A percentile compares a stretch with the other conserved stretches of the same genome.
Evolutionary conservation across 2,888 invertebrate genomes (phyloP).

Genomic region (Phyto melanocephala): DNA sequence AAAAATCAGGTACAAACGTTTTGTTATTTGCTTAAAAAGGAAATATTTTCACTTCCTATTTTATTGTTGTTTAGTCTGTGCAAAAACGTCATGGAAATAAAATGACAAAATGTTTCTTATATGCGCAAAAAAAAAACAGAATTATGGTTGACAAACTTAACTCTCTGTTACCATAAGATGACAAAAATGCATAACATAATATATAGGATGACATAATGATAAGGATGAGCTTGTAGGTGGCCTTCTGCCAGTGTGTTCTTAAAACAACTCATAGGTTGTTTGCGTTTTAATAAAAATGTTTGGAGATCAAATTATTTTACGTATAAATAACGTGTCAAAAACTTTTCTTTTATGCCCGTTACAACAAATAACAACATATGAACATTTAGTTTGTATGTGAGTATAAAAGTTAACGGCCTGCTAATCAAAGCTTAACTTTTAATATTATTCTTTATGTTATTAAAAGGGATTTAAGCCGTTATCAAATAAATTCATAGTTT

Average conservation of each 20-base stretch:
- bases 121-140: not conserved
- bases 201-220: not conserved
- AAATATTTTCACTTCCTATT: conserved; percentile 47
- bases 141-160: conserved; percentile 15
- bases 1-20: conserved; percentile 37
- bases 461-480: too few species aligned
- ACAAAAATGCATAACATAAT: not conserved
- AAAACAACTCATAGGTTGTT: conserved; percentile 43
- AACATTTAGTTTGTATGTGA: not conserved
- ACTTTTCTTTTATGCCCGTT: too few species aligned
- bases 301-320: conserved; percentile 31
- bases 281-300: conserved; percentile 54
- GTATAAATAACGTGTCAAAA: too few species aligned
- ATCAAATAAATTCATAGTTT: too few species aligned
- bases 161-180: not conserved
- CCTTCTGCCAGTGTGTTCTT: not conserved
- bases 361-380: not conserved
- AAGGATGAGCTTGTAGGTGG: not conserved
- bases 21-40: conserved; percentile 25
- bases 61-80: not conserved
- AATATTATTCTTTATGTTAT: too few species aligned
- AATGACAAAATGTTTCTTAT: conserved; percentile 48
- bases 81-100: conserved; percentile 6
- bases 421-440: too few species aligned
- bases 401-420: too few species aligned